Conservation (phyloP, 2,797 vertebrate species). For the Mareca penelope region DNA sequence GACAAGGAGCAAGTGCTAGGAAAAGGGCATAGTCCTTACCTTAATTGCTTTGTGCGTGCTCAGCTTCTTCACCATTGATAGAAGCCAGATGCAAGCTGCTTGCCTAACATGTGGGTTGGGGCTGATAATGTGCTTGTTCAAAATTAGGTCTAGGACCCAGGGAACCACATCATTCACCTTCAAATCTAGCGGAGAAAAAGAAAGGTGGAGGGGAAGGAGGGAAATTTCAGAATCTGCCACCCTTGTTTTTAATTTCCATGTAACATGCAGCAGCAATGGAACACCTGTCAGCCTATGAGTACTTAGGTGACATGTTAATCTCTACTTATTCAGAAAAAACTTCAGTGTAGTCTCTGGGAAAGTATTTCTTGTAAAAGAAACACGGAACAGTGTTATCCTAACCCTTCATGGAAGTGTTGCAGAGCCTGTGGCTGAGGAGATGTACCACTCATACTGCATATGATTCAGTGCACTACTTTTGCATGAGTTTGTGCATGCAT, state of each 20-base stretch:
- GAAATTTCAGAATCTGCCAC: background rate
- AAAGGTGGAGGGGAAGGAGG: background rate
- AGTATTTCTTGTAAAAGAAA: background rate
- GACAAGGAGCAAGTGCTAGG: background rate
- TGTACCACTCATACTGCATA: background rate
- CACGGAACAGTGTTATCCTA: background rate
- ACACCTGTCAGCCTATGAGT: background rate
- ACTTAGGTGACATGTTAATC: background rate
- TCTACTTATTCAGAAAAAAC: background rate
- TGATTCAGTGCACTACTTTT: background rate
- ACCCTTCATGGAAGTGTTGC: background rate
- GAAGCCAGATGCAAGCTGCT: conserved; percentile 96
- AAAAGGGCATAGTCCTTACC: conserved; percentile 69
- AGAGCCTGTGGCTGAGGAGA: background rate
- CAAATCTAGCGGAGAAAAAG: conserved; percentile 76
- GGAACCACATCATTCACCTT: conserved; percentile 92
- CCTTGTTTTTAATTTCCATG: background rate
- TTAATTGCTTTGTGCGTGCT: conserved; percentile 91
- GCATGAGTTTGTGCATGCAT: background rate
- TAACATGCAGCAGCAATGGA: background rate
- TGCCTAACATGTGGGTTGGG: conserved; percentile 94
- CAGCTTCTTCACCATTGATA: conserved; percentile 94
- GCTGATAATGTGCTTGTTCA: conserved; percentile 90
- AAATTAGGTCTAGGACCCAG: conserved; percentile 90
- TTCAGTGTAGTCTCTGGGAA: background rate